A percentile compares a stretch with the other conserved stretches of the same genome.
These are phyloP conservation scores for Drosophila mulleri DNA, from an alignment of 2,888 invertebrate genomes.

Conservation along the genomic window DNA sequence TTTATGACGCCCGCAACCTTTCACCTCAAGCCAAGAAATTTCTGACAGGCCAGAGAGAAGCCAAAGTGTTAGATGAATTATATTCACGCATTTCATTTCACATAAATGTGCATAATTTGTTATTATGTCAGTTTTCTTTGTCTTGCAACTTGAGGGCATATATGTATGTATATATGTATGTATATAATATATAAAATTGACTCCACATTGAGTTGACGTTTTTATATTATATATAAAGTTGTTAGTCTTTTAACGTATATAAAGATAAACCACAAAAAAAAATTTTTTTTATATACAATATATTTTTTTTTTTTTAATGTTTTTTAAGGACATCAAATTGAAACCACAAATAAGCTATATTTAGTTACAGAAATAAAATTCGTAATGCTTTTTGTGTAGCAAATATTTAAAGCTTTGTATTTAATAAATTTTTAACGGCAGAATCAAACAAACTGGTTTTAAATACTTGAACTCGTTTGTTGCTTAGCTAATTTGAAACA, in stretches of 20 bases:
- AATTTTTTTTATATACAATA: too few species aligned
- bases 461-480: neutral
- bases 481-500: neutral
- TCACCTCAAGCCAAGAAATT: neutral
- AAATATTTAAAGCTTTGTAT: neutral
- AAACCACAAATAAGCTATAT: neutral
- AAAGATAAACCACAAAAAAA: too few species aligned
- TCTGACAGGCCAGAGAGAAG: neutral
- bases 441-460: neutral
- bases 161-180: neutral
- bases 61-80: constrained; percentile 13
- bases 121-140: constrained; percentile 36
- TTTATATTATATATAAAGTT: neutral
- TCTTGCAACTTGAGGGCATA: neutral
- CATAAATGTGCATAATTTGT: constrained; percentile 45
- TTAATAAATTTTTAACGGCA: neutral
- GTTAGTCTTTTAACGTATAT: neutral
- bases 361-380: neutral
- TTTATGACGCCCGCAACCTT: neutral
- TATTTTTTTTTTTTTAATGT: too few species aligned
- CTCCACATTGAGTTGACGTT: neutral
- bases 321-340: neutral
- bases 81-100: constrained; percentile 29
- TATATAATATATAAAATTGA: neutral
- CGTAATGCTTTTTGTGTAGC: neutral